A percentile compares a stretch with the other conserved stretches of the same genome.
Conservation (phyloP, 2,888 invertebrate species). For the Trimorus sp. region DNA sequence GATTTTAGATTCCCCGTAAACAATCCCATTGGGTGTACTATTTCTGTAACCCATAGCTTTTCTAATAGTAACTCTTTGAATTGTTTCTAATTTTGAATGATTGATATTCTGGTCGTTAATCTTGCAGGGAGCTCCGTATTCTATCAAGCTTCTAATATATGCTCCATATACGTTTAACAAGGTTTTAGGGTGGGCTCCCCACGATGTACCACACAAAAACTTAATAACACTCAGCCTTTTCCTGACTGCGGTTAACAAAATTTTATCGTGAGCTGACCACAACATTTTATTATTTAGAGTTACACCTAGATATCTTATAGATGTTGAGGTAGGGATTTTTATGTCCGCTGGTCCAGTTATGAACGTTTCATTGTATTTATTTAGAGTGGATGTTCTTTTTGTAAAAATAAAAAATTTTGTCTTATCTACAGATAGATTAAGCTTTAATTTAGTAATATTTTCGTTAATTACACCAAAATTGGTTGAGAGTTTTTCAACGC, state of each 20-base stretch:
- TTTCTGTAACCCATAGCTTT: background rate
- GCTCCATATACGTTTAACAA: slow-evolving; percentile 12
- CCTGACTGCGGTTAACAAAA: background rate
- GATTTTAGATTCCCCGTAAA: slow-evolving; percentile 7
- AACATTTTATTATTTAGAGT: background rate
- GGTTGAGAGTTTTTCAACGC: background rate
- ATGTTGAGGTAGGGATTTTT: background rate
- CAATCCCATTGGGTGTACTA: background rate
- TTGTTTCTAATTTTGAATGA: background rate
- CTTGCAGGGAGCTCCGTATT: slow-evolving; percentile 1
- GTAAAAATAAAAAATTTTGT: slow-evolving; percentile 7
- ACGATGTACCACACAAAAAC: background rate
- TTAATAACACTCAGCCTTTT: slow-evolving; percentile 11
- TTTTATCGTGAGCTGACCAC: background rate
- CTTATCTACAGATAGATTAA: background rate
- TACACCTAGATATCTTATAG: slow-evolving; percentile 1
- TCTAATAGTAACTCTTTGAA: background rate
- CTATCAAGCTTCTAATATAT: background rate
- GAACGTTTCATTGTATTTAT: background rate
- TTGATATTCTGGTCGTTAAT: background rate
- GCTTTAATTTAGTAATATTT: background rate
- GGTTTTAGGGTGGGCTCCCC: slow-evolving; percentile 21
- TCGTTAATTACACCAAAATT: background rate
- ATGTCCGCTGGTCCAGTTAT: background rate
- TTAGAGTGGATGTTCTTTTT: background rate